Evolutionary conservation across 23 tunicate genomes (phyloP).

Genomic region (Trididemnum clinides): DNA sequence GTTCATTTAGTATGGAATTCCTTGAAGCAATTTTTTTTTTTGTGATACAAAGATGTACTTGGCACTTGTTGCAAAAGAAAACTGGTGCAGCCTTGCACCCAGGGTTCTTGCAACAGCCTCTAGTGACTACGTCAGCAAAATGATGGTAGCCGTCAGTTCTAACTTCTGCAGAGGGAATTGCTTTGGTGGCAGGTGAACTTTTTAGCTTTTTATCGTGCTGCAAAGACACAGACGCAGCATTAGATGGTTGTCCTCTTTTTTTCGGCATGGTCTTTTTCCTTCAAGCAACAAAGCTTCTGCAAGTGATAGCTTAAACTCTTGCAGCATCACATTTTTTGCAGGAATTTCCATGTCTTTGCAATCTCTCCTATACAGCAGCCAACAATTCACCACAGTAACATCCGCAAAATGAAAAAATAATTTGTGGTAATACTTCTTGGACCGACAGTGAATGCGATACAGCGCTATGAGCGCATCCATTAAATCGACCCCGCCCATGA

Average conservation of each 20-base stretch:
- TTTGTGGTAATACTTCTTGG: slow-evolving; percentile 14
- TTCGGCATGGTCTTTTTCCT: background rate
- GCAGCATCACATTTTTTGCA: background rate
- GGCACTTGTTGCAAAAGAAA: slow-evolving; percentile 3
- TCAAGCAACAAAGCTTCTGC: background rate
- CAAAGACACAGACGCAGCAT: background rate
- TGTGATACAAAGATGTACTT: background rate
- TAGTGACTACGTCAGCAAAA: background rate
- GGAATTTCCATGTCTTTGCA: background rate
- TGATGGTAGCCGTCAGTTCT: background rate
- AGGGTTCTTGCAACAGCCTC: slow-evolving; percentile 5
- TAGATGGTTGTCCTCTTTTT: slow-evolving; percentile 25
- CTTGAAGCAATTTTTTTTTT: slow-evolving; percentile 11
- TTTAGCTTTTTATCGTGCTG: background rate
- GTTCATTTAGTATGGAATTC: background rate
- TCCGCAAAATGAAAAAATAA: slow-evolving; percentile 21
- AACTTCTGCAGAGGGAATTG: background rate
- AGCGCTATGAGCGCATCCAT: slow-evolving; percentile 10
- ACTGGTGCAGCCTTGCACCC: slow-evolving; percentile 1
- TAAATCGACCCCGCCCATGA: slow-evolving; percentile 32
- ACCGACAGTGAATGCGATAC: slow-evolving; percentile 21
- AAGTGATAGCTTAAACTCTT: background rate
- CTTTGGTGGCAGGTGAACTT: background rate
- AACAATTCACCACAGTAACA: background rate
- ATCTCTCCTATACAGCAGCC: slow-evolving; percentile 8